Percentiles rank a stretch among this genome's conserved stretches.
phyloP scores from a whole-genome alignment of 1,140 invertebrate genomes.

The Pogonomyrmex californicus region DNA sequence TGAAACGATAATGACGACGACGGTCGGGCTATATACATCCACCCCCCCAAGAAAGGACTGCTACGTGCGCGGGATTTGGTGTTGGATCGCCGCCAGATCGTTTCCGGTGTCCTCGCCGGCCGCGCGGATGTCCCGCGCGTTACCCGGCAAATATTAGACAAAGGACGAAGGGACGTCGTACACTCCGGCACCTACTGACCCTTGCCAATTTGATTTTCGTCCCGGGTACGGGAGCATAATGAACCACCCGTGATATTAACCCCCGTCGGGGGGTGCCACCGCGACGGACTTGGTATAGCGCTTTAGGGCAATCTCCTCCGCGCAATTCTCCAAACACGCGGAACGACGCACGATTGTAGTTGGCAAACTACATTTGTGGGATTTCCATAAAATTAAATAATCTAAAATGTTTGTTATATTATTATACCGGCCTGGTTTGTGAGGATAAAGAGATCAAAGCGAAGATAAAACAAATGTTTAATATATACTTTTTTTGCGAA shows the following conservation, averaged over 20 bases:
- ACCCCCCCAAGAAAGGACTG: neutral
- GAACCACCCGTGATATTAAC: conserved; percentile 15
- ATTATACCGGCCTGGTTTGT: neutral
- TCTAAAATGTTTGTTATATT: neutral
- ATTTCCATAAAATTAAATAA: neutral
- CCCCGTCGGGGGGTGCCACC: neutral
- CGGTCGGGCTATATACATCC: conserved; percentile 27
- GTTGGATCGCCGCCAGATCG: conserved; percentile 69
- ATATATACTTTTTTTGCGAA: neutral
- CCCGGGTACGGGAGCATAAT: neutral
- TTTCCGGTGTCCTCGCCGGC: conserved; percentile 24
- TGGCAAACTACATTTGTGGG: neutral
- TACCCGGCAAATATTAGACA: conserved; percentile 53
- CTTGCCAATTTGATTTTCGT: conserved; percentile 25
- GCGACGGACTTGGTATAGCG: neutral
- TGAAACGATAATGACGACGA: conserved; percentile 67
- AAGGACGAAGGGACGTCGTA: conserved; percentile 50
- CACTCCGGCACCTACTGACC: conserved; percentile 46
- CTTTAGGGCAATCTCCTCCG: conserved; percentile 1
- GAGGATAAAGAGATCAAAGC: neutral
- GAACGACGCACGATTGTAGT: conserved; percentile 12
- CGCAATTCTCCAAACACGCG: conserved; percentile 31
- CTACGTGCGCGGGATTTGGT: neutral
- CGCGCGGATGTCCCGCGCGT: conserved; percentile 31
- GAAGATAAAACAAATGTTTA: neutral